phyloP scores from a whole-genome alignment of 1,140 invertebrate species.

The Drosophila asahinai region DNA sequence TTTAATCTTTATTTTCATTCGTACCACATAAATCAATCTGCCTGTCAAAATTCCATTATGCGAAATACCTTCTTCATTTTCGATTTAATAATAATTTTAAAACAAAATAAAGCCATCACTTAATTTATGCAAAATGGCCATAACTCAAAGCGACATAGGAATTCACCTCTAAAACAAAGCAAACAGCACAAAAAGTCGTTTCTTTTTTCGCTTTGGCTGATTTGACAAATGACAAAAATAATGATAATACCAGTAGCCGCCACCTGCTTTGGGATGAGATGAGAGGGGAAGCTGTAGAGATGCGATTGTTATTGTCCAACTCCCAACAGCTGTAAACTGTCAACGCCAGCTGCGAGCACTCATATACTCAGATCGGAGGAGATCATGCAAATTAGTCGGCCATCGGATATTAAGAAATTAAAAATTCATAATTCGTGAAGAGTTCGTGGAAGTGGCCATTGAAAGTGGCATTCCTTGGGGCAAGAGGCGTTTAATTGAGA shows the following conservation, averaged over 20 bases:
- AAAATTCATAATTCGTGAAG: conserved; percentile 55
- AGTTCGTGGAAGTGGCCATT: conserved; percentile 34
- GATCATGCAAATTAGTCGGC: conserved; percentile 64
- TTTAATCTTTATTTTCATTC: not conserved
- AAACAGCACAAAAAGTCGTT: conserved; percentile 18
- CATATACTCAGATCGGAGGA: conserved; percentile 35
- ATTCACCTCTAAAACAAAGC: conserved; percentile 52
- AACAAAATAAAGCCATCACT: conserved; percentile 58
- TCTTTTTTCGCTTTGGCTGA: conserved; percentile 21
- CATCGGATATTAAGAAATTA: conserved; percentile 44
- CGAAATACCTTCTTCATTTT: conserved; percentile 19
- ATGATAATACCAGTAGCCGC: conserved; percentile 74
- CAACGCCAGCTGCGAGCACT: conserved; percentile 36
- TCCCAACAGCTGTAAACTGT: conserved; percentile 65
- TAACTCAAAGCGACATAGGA: conserved; percentile 67
- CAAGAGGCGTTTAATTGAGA: conserved; percentile 49
- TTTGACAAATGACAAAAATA: conserved; percentile 61
- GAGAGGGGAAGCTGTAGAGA: conserved; percentile 4
- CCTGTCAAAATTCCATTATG: conserved; percentile 19
- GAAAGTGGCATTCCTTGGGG: conserved; percentile 28
- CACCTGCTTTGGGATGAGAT: conserved; percentile 4
- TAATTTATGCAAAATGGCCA: conserved; percentile 75
- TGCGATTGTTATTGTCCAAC: conserved; percentile 43
- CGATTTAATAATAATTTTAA: conserved; percentile 25
- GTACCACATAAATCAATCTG: conserved; percentile 27